A percentile compares a stretch with the other conserved stretches of the same genome.
Conservation (phyloP, 2,797 vertebrate genomes). For the Muraenolepis orangiensis region DNA sequence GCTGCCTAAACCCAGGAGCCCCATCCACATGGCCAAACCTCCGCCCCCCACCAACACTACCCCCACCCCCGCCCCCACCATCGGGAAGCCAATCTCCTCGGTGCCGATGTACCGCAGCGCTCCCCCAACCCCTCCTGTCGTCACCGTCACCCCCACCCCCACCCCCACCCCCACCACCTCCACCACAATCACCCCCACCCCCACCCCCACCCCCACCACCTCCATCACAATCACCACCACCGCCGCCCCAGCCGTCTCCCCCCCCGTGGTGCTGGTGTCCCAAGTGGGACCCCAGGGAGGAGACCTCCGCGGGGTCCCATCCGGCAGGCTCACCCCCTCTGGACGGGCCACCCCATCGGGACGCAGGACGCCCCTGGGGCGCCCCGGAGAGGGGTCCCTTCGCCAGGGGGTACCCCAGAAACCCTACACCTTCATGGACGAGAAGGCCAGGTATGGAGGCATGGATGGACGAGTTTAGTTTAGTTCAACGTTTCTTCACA, state of each 20-base stretch:
- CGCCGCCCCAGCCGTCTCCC: conserved; percentile 41
- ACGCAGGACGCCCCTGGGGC: conserved; percentile 69
- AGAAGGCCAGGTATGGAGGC: conserved; percentile 87
- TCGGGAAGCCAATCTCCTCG: conserved; percentile 79
- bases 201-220: too few species aligned
- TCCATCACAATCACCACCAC: too few species aligned
- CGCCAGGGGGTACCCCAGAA: conserved; percentile 94
- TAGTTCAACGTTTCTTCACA: not conserved
- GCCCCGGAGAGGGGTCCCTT: conserved; percentile 73
- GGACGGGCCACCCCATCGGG: conserved; percentile 71
- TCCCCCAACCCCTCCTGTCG: conserved; percentile 40
- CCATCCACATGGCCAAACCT: conserved; percentile 42
- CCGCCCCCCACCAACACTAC: not conserved
- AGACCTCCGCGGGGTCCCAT: conserved; percentile 51
- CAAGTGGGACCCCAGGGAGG: conserved; percentile 59
- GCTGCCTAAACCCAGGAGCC: conserved; percentile 75
- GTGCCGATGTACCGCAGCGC: conserved; percentile 71
- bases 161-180: conserved; percentile 30
- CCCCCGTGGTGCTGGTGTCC: conserved; percentile 71
- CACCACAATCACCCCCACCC: conserved; percentile 32
- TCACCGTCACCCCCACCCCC: conserved; percentile 24
- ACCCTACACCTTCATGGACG: conserved; percentile 97
- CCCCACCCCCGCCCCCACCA: conserved; percentile 50
- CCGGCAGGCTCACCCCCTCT: conserved; percentile 65
- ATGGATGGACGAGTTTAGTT: not conserved